Percentiles rank a stretch among this genome's conserved stretches.
These are phyloP conservation scores for Petroica traversi DNA, from an alignment of 2,113 vertebrate genomes.

Conservation along the genomic window DNA sequence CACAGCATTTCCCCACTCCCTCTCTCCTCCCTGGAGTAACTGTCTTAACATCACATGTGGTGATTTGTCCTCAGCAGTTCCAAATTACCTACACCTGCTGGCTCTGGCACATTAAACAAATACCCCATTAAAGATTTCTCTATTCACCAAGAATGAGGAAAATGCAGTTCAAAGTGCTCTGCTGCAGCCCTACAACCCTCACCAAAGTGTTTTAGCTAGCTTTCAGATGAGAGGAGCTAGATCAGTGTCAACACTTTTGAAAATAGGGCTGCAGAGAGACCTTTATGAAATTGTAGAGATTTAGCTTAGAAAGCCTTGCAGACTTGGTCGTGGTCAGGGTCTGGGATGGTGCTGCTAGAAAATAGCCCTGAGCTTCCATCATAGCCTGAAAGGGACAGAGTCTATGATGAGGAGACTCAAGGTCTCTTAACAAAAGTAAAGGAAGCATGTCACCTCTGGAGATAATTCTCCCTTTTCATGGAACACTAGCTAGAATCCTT, in stretches of 20 bases:
- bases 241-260: not conserved
- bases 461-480: not conserved
- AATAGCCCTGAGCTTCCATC: not conserved
- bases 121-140: not conserved
- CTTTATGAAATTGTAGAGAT: not conserved
- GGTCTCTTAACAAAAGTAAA: not conserved
- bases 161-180: not conserved
- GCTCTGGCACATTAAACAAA: not conserved
- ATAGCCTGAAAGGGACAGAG: not conserved
- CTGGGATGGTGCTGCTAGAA: not conserved
- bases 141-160: not conserved
- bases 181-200: not conserved
- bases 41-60: not conserved
- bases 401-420: not conserved
- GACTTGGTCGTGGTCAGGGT: not conserved
- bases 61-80: not conserved
- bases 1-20: not conserved
- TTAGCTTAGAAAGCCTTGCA: not conserved
- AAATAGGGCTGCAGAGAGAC: not conserved
- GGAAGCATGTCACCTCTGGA: not conserved
- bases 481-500: not conserved
- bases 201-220: accelerated
- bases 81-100: constrained; percentile 6
- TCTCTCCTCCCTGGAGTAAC: not conserved
- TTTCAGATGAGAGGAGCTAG: not conserved